Evolutionary conservation across 1,140 invertebrate species (phyloP).

Genomic region (Heliothis subflexa): DNA sequence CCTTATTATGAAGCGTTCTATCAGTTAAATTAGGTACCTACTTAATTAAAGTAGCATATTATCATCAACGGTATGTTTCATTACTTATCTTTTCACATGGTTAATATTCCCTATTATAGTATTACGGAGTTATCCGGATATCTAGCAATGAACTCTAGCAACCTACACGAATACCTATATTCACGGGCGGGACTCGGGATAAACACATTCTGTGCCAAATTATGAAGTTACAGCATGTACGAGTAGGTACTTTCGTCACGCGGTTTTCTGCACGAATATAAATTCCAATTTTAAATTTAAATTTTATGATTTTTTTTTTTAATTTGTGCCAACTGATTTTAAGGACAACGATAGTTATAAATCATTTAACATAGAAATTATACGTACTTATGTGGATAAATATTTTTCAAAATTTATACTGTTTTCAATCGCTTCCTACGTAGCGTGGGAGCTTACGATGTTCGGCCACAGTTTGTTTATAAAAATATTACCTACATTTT

Average conservation of each 20-base stretch:
- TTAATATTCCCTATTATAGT: slow-evolving; percentile 30
- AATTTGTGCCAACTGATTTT: too few relatives aligned
- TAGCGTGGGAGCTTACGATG: background rate
- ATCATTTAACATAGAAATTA: too few relatives aligned
- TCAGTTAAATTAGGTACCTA: background rate
- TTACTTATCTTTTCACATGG: background rate
- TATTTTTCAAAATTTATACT: background rate
- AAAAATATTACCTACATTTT: slow-evolving; percentile 29
- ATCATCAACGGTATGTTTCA: background rate
- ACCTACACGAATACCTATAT: slow-evolving; percentile 45
- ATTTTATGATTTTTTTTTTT: background rate
- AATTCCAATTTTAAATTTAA: slow-evolving; percentile 14
- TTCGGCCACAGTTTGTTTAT: slow-evolving; percentile 36
- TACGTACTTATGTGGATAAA: background rate
- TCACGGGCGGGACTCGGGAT: slow-evolving; percentile 54
- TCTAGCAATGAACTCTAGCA: slow-evolving; percentile 55
- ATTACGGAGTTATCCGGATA: slow-evolving; percentile 20
- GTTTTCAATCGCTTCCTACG: background rate
- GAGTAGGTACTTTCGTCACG: slow-evolving; percentile 42
- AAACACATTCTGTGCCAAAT: slow-evolving; percentile 57
- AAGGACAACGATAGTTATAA: too few relatives aligned
- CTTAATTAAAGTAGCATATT: too few relatives aligned
- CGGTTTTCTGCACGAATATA: slow-evolving; percentile 1
- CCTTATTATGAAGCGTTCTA: background rate
- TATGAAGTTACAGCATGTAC: slow-evolving; percentile 48